These are phyloP conservation scores for Melanocharis versteri DNA, from an alignment of 2,113 vertebrate species.

Conservation along the genomic window DNA sequence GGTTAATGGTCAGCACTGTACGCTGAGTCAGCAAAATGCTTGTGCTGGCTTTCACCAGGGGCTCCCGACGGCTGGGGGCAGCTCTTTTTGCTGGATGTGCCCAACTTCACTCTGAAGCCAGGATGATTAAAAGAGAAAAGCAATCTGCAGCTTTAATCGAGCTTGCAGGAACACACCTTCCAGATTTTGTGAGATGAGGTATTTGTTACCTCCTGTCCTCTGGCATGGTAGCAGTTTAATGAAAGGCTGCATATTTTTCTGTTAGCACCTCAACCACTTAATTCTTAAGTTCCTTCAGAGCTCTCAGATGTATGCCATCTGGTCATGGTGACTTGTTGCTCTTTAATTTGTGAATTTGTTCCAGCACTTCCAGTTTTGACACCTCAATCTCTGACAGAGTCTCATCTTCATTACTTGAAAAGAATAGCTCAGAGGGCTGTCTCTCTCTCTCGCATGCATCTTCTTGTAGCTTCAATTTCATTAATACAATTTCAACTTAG, in stretches of 20 bases:
- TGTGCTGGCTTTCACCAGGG: rapidly evolving
- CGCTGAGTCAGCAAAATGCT: not conserved
- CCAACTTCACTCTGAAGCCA: not conserved
- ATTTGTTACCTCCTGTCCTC: constrained; percentile 54
- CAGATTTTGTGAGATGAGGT: constrained; percentile 22
- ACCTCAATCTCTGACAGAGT: constrained; percentile 68
- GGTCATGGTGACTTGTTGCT: constrained; percentile 72
- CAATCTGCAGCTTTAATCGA: constrained; percentile 32
- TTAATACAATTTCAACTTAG: constrained; percentile 10
- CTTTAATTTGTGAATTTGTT: constrained; percentile 73
- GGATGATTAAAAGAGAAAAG: constrained; percentile 12
- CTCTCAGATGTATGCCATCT: constrained; percentile 73
- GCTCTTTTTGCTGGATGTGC: not conserved
- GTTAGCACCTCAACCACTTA: constrained; percentile 65
- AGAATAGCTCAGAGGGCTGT: constrained; percentile 55
- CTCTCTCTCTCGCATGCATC: not conserved
- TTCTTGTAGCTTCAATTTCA: constrained; percentile 7
- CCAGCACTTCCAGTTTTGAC: constrained; percentile 70
- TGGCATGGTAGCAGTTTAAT: constrained; percentile 51
- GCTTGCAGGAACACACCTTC: constrained; percentile 14
- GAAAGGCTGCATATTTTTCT: constrained; percentile 68
- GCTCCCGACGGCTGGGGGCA: not conserved
- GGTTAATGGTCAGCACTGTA: not conserved
- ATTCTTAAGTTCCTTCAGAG: constrained; percentile 63
- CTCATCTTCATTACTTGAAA: constrained; percentile 67